Evolutionary conservation across 2,797 vertebrate species (phyloP).

Genomic region (Sebastes alutus): DNA sequence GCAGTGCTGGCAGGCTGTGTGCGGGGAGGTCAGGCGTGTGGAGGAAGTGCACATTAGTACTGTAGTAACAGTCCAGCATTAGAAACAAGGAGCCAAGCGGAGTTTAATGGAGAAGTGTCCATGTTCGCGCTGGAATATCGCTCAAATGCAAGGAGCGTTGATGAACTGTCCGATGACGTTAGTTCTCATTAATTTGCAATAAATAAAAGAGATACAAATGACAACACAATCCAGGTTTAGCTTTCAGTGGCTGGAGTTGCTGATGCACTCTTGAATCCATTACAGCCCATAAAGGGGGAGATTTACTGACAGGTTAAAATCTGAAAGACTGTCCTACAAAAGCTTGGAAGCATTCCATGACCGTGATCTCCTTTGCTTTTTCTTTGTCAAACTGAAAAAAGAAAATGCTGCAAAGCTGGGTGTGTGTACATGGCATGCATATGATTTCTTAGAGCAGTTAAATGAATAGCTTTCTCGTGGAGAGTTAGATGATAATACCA

Average conservation of each 20-base stretch:
- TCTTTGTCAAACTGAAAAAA: neutral
- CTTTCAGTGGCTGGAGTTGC: neutral
- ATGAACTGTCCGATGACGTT: slow-evolving; percentile 9
- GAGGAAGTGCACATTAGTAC: slow-evolving; percentile 7
- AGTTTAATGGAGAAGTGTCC: slow-evolving; percentile 10
- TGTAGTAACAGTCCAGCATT: neutral
- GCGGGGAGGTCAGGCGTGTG: slow-evolving; percentile 16
- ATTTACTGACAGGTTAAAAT: slow-evolving; percentile 26
- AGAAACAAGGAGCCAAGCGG: neutral
- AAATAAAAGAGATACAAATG: slow-evolving; percentile 17
- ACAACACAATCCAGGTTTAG: neutral
- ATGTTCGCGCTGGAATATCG: neutral
- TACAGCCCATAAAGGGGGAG: slow-evolving; percentile 2
- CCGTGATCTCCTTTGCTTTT: neutral
- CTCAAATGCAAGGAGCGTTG: slow-evolving; percentile 1
- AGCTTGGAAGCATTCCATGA: neutral
- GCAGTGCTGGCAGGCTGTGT: slow-evolving; percentile 38
- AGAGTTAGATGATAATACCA: neutral
- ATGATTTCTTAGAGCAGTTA: neutral
- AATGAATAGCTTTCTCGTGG: neutral
- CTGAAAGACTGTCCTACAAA: slow-evolving; percentile 18
- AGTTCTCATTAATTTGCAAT: slow-evolving; percentile 10
- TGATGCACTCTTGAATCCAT: slow-evolving; percentile 6
- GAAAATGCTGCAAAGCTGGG: neutral
- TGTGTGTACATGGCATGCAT: neutral